phyloP scores from a whole-genome alignment of 2,113 vertebrate species.

The Notarius quadriscutis region DNA sequence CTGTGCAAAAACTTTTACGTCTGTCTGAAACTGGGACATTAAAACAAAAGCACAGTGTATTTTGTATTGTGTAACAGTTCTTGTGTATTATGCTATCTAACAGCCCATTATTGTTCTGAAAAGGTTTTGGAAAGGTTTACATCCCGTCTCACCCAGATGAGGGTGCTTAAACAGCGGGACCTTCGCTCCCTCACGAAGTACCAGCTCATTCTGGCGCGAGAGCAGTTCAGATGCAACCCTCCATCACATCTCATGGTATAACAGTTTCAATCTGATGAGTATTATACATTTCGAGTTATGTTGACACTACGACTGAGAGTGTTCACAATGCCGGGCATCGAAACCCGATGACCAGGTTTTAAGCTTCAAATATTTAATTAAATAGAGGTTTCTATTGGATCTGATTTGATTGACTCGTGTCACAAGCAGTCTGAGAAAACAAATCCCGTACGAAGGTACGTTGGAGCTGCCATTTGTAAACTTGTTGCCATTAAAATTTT shows the following conservation, averaged over 20 bases:
- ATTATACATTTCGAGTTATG: not conserved
- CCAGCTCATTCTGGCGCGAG: conserved; percentile 90
- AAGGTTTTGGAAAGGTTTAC: conserved; percentile 87
- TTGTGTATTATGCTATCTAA: not conserved
- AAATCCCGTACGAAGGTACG: no score
- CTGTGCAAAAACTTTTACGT: not conserved
- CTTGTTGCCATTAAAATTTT: no score
- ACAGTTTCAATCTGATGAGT: not conserved
- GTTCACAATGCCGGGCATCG: no score
- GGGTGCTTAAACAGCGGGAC: conserved; percentile 78
- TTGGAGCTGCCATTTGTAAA: no score
- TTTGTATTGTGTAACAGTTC: not conserved
- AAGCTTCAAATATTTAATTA: no score
- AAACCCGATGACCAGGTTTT: no score
- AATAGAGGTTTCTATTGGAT: not conserved
- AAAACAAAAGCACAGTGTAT: not conserved
- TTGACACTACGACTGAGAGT: not conserved
- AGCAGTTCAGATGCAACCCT: conserved; percentile 91
- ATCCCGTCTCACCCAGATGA: conserved; percentile 78
- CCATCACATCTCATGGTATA: conserved; percentile 75
- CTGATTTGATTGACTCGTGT: no score
- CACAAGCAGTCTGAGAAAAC: no score
- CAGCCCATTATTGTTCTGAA: not conserved
- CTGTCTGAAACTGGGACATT: not conserved
- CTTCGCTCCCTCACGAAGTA: conserved; percentile 86